Evolutionary conservation across 1,140 invertebrate genomes (phyloP), one percentile per base, ranked within the genome.

Genomic region (Musca vetustissima): DNA sequence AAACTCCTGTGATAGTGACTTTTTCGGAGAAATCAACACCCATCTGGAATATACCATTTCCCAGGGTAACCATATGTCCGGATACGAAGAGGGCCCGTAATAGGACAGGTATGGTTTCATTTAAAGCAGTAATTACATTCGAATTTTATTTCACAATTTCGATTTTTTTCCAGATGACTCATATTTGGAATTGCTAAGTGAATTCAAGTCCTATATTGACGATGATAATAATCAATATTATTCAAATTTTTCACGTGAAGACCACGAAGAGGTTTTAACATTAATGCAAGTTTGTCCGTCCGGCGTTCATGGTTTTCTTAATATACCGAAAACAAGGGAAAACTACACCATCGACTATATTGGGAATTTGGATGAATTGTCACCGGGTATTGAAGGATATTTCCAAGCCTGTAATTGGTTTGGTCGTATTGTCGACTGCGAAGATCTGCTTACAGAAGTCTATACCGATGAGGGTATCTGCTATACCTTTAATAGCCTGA

Each of bases 401-500:
- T 80, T 79, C 24, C 76, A 73, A 15, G 75, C 77, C 52, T 87
- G 86, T 69, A 79, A 76, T 55, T 85, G 83, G 83, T 76, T 80
- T 17, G 83, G 82, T 69, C 76, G 80, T 28, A 82, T 76, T 17
- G 74, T 71, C 1, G 73, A 78, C 22, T 89, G 89, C 71, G 74
- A 82, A 4, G 82, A 86, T 64, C 77, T 89, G 13, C 90, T 90
- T 71, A 84, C 82, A 0, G 85, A 86, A 2, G 87, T 89, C 7
- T 72, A 90, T 28, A 90, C 89, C 0, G 89, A 91, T 73, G 89
- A 90, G 78, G 90, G 90, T 0, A 80, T 88, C 17, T 91, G 90
- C 72, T 91, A 87, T 73, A 89, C 89, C 0, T 91, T 90, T 73
- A 91, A 91, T 72, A 89, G 88, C 66, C 73, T 90, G 59, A 83